Evolutionary conservation across 2,888 invertebrate genomes (phyloP).

Genomic region (Chrysopilus asiliformis): DNA sequence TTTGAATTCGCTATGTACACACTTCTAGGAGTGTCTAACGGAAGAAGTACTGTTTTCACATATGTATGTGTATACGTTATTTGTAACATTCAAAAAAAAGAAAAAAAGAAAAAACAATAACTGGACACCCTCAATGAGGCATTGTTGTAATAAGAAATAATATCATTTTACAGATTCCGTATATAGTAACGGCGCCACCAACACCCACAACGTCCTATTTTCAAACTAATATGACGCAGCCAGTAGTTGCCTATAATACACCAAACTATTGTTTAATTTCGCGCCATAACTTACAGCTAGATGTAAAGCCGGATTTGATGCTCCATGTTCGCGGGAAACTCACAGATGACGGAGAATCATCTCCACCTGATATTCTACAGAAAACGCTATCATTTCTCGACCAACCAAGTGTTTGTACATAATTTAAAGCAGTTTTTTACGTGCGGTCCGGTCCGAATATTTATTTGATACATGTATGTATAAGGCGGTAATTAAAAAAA

Average conservation of each 20-base stretch:
- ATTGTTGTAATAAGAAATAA: too few relatives aligned
- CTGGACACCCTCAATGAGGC: too few relatives aligned
- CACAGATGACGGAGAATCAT: conserved; percentile 38
- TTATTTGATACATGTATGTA: too few relatives aligned
- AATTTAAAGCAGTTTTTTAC: too few relatives aligned
- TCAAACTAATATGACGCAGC: conserved; percentile 16
- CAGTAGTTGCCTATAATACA: conserved; percentile 17
- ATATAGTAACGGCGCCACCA: conserved; percentile 15
- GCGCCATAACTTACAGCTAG: conserved; percentile 50
- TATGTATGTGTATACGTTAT: too few relatives aligned
- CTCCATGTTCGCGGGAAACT: conserved; percentile 55
- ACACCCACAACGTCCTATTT: conserved; percentile 23
- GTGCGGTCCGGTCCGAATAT: too few relatives aligned
- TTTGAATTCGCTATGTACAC: too few relatives aligned
- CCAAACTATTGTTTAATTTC: conserved; percentile 47
- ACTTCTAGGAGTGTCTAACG: too few relatives aligned
- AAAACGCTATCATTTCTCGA: neutral
- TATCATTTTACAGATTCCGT: conserved; percentile 11
- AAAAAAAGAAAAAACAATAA: too few relatives aligned
- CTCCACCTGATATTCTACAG: neutral
- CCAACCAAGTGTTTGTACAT: neutral
- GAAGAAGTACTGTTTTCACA: too few relatives aligned
- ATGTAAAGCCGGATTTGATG: conserved; percentile 54
- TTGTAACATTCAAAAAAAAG: too few relatives aligned
- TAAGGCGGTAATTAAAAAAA: too few relatives aligned